A percentile compares a stretch with the other conserved stretches of the same genome.
Conservation (phyloP, 2,113 vertebrate species). For the rat (Rattus norvegicus) region DNA sequence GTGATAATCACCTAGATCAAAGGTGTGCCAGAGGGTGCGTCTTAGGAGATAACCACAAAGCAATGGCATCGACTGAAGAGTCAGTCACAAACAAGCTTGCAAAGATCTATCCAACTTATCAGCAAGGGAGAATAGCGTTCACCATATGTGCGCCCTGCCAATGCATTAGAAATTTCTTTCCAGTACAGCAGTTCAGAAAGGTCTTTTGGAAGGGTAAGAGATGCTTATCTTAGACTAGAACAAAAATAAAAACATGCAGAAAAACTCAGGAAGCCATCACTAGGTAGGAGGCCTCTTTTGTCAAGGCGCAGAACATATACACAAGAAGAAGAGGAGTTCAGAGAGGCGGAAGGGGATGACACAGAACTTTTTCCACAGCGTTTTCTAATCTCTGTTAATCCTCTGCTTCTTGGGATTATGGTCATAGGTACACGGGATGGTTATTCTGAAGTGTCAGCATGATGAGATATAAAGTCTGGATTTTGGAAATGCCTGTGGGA, state of each 20-base stretch:
- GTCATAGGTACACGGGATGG: no score
- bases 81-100: not conserved
- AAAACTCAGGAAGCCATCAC: not conserved
- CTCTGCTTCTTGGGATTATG: rapidly evolving
- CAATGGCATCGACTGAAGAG: not conserved
- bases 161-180: not conserved
- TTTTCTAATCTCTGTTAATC: no score
- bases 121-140: not conserved
- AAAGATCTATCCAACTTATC: not conserved
- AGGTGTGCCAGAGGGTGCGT: not conserved
- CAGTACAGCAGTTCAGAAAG: not conserved
- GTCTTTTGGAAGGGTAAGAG: not conserved
- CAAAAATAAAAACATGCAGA: not conserved
- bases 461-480: not conserved
- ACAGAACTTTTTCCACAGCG: not conserved
- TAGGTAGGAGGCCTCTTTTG: not conserved
- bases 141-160: rapidly evolving
- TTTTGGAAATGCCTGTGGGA: not conserved
- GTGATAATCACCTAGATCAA: not conserved
- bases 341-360: not conserved
- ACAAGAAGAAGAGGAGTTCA: not conserved
- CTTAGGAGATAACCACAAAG: not conserved
- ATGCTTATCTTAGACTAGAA: not conserved
- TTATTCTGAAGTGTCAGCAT: not conserved
- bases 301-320: not conserved